Evolutionary conservation across 2,113 vertebrate species (phyloP).

Genomic region (Pseudopipra pipra): DNA sequence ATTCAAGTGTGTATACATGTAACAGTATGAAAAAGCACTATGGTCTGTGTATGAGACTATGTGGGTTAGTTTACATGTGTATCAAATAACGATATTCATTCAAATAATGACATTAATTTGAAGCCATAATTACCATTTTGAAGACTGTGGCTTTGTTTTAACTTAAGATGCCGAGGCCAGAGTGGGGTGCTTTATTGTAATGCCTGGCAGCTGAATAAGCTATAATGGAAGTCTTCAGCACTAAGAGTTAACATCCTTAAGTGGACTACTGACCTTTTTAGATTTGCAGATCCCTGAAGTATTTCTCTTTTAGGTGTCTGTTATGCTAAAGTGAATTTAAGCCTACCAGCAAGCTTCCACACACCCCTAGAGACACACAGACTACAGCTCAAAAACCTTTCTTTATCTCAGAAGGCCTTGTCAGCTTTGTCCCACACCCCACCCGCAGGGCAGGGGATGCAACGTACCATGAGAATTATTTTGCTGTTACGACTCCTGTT

Average conservation of each 20-base stretch:
- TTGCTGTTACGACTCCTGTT: not conserved
- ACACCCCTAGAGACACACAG: not conserved
- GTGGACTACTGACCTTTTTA: not conserved
- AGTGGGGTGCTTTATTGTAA: not conserved
- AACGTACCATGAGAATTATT: accelerated
- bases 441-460: not conserved
- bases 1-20: too few relatives aligned
- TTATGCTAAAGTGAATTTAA: not conserved
- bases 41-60: not conserved
- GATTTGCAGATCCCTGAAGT: not conserved
- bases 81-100: not conserved
- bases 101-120: not conserved
- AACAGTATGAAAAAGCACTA: not conserved
- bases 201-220: not conserved
- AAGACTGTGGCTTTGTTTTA: not conserved
- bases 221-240: not conserved
- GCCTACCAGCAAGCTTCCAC: not conserved
- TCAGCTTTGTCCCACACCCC: not conserved
- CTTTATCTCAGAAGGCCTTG: not conserved
- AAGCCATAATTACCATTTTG: not conserved
- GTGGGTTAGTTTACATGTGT: not conserved
- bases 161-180: not conserved
- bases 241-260: not conserved
- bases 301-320: not conserved
- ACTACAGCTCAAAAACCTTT: not conserved